phyloP scores from a whole-genome alignment of 2,113 vertebrate species.

The Platysteira castanea region DNA sequence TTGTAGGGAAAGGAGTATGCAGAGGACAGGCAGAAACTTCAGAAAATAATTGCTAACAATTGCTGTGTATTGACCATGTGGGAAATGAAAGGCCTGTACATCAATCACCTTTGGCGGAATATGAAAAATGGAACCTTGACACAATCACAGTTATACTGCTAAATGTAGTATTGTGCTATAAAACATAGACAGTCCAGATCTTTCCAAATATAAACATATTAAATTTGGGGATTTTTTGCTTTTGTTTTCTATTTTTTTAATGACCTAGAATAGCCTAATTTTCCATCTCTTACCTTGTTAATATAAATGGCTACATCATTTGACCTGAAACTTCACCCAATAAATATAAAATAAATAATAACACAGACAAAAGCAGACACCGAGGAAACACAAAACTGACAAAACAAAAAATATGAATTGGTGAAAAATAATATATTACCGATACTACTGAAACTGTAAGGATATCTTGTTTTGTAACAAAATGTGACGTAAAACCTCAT shows the following conservation, averaged over 20 bases:
- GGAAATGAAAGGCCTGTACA: neutral
- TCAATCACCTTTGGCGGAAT: neutral
- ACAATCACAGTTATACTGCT: neutral
- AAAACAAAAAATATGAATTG: too few species aligned
- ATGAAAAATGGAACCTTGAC: neutral
- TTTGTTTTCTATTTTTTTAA: neutral
- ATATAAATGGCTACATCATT: neutral
- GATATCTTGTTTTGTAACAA: neutral
- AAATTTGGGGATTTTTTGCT: neutral
- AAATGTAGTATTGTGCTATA: neutral
- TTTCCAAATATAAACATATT: neutral
- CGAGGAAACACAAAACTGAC: neutral
- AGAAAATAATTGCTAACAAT: neutral
- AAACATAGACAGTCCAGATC: neutral
- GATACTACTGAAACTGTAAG: neutral
- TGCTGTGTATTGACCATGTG: neutral
- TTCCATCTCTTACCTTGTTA: neutral
- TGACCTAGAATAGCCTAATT: rapidly evolving
- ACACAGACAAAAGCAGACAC: rapidly evolving
- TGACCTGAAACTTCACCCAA: neutral
- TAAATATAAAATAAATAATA: neutral
- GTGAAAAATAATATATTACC: neutral
- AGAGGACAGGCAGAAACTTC: neutral
- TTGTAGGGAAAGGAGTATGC: neutral
- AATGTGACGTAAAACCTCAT: neutral